A percentile compares a stretch with the other conserved stretches of the same genome.
phyloP scores from a whole-genome alignment of 1,140 invertebrate species.

The Musca vetustissima region DNA sequence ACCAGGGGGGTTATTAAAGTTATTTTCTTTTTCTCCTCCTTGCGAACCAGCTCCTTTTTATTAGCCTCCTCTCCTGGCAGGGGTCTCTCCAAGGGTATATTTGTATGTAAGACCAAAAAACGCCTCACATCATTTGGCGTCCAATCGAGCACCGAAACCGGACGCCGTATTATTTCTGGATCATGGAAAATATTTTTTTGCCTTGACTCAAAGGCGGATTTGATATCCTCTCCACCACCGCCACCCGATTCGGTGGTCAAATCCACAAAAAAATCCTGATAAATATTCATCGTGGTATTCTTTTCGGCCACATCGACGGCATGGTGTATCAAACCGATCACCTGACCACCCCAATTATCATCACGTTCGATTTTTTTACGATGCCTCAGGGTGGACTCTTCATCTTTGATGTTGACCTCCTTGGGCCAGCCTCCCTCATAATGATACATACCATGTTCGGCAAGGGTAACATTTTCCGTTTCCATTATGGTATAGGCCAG shows the following conservation, averaged over 20 bases:
- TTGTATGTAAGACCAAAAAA: slow-evolving; percentile 31
- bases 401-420: slow-evolving; percentile 83
- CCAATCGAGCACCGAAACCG: slow-evolving; percentile 74
- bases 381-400: slow-evolving; percentile 80
- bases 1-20: background rate
- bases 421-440: slow-evolving; percentile 94
- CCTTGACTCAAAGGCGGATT: slow-evolving; percentile 34
- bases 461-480: slow-evolving; percentile 56
- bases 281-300: slow-evolving; percentile 90
- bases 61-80: background rate
- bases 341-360: slow-evolving; percentile 66
- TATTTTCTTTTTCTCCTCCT: slow-evolving; percentile 1
- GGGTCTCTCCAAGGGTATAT: background rate
- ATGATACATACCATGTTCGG: slow-evolving; percentile 76
- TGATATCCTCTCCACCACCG: slow-evolving; percentile 37
- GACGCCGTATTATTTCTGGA: slow-evolving; percentile 46
- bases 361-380: slow-evolving; percentile 94
- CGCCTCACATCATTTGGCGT: slow-evolving; percentile 73
- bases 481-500: slow-evolving; percentile 67
- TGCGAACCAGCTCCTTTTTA: background rate
- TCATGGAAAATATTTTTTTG: slow-evolving; percentile 45
- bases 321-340: slow-evolving; percentile 35
- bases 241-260: slow-evolving; percentile 42
- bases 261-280: slow-evolving; percentile 79
- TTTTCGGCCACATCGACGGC: slow-evolving; percentile 68